A percentile compares a stretch with the other conserved stretches of the same genome.
Evolutionary conservation across 30 jellyfish, hydroid and myxozoan genomes (phyloP).

Genomic region (Hydractinia echinata): DNA sequence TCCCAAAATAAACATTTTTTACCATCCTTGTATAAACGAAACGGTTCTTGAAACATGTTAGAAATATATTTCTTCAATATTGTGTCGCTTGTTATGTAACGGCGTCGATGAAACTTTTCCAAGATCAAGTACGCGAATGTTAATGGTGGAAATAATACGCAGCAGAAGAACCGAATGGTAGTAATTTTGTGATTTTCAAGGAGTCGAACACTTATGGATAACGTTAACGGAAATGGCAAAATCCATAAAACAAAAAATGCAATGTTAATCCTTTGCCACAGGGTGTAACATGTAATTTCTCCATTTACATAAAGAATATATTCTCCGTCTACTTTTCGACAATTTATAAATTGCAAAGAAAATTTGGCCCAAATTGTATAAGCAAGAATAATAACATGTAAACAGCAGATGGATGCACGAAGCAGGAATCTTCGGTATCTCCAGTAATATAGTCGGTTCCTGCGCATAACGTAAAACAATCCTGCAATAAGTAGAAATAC

Average conservation of each 20-base stretch:
- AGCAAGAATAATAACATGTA: neutral
- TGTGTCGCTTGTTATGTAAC: neutral
- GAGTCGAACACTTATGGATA: neutral
- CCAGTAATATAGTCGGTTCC: too few species aligned
- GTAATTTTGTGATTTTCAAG: neutral
- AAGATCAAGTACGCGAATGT: neutral
- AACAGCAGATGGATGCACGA: too few species aligned
- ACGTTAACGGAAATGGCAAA: neutral
- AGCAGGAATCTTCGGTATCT: too few species aligned
- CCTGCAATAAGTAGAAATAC: too few species aligned
- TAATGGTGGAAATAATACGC: neutral
- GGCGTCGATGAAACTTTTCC: neutral
- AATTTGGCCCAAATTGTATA: neutral
- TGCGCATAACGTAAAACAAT: too few species aligned
- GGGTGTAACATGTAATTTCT: neutral
- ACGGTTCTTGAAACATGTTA: neutral
- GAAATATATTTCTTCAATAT: neutral
- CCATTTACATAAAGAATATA: neutral
- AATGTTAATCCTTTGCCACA: neutral
- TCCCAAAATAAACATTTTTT: neutral
- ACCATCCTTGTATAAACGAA: neutral
- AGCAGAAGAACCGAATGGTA: neutral
- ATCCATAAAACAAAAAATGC: neutral
- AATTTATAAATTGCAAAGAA: neutral
- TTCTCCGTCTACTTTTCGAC: neutral